These are phyloP conservation scores for Cyphomyrus discorhynchus DNA, from an alignment of 2,113 vertebrate genomes.

Conservation along the genomic window DNA sequence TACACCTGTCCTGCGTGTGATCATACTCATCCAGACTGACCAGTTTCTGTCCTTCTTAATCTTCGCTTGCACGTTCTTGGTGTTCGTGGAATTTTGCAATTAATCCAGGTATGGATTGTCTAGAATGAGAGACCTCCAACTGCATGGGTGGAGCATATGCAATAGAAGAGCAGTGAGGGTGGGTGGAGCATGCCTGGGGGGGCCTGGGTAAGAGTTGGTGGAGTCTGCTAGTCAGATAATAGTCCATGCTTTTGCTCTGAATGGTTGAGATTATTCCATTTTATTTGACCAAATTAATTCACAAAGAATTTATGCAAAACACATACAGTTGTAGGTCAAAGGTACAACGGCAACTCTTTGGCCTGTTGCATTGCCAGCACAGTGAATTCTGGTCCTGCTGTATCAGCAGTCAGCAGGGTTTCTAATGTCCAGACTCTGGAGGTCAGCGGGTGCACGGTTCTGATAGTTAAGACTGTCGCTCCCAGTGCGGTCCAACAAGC, in stretches of 20 bases:
- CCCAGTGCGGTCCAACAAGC: not conserved
- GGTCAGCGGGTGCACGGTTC: not conserved
- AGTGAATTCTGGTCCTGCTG: not conserved
- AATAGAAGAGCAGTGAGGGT: constrained; percentile 20
- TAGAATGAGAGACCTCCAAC: constrained; percentile 20
- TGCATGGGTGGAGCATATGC: not conserved
- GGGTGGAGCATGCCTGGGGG: not conserved
- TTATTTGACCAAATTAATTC: not conserved
- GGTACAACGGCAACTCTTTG: not conserved
- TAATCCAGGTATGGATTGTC: constrained; percentile 36
- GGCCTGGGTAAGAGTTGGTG: not conserved
- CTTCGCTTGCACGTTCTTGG: constrained; percentile 26
- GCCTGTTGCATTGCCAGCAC: not conserved
- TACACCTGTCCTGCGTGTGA: not conserved
- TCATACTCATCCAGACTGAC: constrained; percentile 40
- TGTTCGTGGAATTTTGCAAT: constrained; percentile 28
- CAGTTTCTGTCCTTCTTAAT: constrained; percentile 38
- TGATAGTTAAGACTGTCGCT: not conserved
- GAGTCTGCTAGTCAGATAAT: not conserved
- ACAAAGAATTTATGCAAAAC: not conserved
- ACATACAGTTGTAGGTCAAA: not conserved
- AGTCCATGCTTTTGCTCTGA: not conserved
- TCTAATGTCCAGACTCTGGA: not conserved
- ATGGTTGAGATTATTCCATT: not conserved
- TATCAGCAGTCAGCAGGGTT: not conserved